Evolutionary conservation across 2,888 invertebrate species (phyloP).

Genomic region (Metalampra italica): DNA sequence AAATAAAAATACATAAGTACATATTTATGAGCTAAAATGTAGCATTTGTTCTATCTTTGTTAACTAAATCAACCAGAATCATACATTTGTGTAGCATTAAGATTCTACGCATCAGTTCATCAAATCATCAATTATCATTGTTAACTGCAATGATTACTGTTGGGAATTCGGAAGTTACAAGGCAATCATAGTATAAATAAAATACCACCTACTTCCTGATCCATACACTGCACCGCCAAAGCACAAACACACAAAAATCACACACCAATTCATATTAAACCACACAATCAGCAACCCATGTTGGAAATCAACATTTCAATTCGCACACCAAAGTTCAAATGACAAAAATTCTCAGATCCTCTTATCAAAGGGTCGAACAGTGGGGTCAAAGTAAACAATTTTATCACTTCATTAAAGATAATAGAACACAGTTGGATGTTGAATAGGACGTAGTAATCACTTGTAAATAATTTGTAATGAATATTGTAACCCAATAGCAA

Average conservation of each 20-base stretch:
- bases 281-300: conserved; percentile 43
- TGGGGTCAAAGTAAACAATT: conserved; percentile 62
- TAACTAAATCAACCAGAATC: too few relatives aligned
- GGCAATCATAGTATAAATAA: too few relatives aligned
- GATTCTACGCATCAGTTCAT: too few relatives aligned
- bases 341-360: conserved; percentile 42
- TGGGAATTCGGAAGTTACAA: too few relatives aligned
- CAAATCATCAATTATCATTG: too few relatives aligned
- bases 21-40: too few relatives aligned
- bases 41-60: too few relatives aligned
- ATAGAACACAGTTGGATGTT: conserved; percentile 26
- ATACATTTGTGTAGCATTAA: too few relatives aligned
- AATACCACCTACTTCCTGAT: conserved; percentile 54
- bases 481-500: conserved; percentile 35
- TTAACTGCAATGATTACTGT: too few relatives aligned
- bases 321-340: conserved; percentile 50
- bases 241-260: conserved; percentile 61
- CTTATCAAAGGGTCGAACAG: conserved; percentile 47
- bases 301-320: conserved; percentile 32
- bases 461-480: conserved; percentile 37
- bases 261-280: conserved; percentile 59
- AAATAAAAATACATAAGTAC: too few relatives aligned
- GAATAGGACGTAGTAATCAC: conserved; percentile 31
- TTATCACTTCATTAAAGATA: conserved; percentile 54
- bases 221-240: conserved; percentile 43